Conservation (phyloP, 2,888 invertebrate genomes). For the Athalia rosae region DNA sequence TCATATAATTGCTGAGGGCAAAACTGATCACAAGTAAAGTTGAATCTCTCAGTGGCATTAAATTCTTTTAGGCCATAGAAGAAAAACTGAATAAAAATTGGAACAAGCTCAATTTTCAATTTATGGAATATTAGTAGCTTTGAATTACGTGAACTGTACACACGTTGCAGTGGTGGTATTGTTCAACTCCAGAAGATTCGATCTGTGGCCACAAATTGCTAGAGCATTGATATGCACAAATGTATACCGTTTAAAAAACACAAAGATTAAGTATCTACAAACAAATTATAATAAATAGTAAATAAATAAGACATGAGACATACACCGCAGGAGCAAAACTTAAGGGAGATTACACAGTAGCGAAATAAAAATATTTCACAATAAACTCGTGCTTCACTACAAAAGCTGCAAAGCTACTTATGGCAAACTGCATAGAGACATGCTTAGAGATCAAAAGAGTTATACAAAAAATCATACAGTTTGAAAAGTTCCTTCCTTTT, state of each 20-base stretch:
- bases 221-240: conserved; percentile 30
- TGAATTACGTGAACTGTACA: background rate
- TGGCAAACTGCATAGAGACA: conserved; percentile 67
- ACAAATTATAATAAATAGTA: conserved; percentile 51
- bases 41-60: conserved; percentile 4
- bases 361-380: conserved; percentile 62
- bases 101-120: background rate
- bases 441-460: conserved; percentile 68
- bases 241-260: conserved; percentile 20
- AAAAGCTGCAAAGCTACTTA: conserved; percentile 71
- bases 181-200: background rate
- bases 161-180: background rate
- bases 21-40: background rate
- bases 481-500: conserved; percentile 27
- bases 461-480: conserved; percentile 42
- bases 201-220: background rate
- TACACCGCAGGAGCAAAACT: conserved; percentile 73
- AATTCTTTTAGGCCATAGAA: background rate
- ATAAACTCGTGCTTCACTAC: conserved; percentile 73
- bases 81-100: background rate
- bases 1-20: background rate
- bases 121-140: background rate
- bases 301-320: conserved; percentile 72
- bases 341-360: conserved; percentile 67
- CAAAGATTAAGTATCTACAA: conserved; percentile 44